Base-by-base conservation (phyloP, 2,888 invertebrate species). In the Creontiades dilutus region DNA sequence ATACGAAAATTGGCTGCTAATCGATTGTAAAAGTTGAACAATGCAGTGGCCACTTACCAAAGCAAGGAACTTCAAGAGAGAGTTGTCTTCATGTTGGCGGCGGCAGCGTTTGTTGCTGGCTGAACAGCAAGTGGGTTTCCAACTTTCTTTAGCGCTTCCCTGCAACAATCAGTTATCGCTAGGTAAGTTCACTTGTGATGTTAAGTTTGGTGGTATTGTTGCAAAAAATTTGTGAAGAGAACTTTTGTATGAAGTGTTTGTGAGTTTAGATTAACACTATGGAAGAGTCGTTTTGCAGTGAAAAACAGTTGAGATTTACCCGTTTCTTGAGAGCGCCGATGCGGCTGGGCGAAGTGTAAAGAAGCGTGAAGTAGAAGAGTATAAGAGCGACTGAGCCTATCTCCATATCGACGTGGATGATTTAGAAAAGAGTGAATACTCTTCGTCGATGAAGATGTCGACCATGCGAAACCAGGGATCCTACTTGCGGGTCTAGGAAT, bases 61-160 rank as follows among this genome's bases (percentile, higher is more conserved):
- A 28, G 94, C 94, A 81, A 97, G 94, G 93, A 96, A 96, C 94
- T 97, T 96, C 92, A 97, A 94, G 92, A 94, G 92, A 1, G 94
- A 94, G 93, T 94, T 94, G 89, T 94, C 94, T 90, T 94, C 94
- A 52, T 92, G 92, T 48, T 82, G 90, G 9, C 75, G 78, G 11
- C 87, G 81, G 46, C 87, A 81, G 16, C 87, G 28, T 19, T 87
- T 87, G 37, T 90, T 91, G 37, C 89, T 89, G 7, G 91, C 80
- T 0, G 90, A 68, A 76, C 91, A 91, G 55, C 91, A 91, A 28
- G 88, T 90, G 16, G 91, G 90, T 48, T 84, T 91, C 91, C 91
- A 91, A 86, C 90, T 91, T 37, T 91, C 91, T 86, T 91, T 91
- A 13, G 84, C 89, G 68, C 76, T 89, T 28, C 89, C 81, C 91